A percentile compares a stretch with the other conserved stretches of the same genome.
These are phyloP conservation scores for Cyclopterus lumpus DNA, from an alignment of 2,797 vertebrate species.

Conservation along the genomic window DNA sequence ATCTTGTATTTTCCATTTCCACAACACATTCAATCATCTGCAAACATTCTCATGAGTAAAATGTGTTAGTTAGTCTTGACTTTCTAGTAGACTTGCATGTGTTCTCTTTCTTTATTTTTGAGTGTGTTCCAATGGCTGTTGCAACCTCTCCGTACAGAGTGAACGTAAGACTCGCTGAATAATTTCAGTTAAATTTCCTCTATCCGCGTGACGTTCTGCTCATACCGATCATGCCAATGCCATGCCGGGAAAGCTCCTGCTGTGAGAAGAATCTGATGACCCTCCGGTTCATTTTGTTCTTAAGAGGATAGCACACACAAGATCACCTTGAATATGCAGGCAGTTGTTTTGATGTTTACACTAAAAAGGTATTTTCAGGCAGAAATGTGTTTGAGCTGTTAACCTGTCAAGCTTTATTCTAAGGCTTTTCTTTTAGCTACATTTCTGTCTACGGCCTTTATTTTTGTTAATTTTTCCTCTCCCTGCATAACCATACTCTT, in stretches of 20 bases:
- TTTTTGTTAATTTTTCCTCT: constrained; percentile 11
- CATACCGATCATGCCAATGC: constrained; percentile 28
- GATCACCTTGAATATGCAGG: constrained; percentile 15
- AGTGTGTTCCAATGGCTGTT: constrained; percentile 28
- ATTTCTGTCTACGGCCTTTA: not conserved
- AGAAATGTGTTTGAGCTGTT: not conserved
- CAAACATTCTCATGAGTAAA: constrained; percentile 25
- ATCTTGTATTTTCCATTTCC: constrained; percentile 48
- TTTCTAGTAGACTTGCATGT: constrained; percentile 40
- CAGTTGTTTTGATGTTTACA: not conserved
- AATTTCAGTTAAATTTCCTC: constrained; percentile 41
- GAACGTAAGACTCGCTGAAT: constrained; percentile 44
- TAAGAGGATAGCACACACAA: not conserved
- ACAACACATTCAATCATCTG: constrained; percentile 16
- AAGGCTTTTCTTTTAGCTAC: not conserved
- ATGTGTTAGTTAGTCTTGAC: constrained; percentile 47
- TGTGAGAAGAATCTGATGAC: constrained; percentile 27
- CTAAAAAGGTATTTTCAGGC: not conserved
- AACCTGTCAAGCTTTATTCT: not conserved
- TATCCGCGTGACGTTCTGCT: constrained; percentile 7
- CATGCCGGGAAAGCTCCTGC: constrained; percentile 15
- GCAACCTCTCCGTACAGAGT: constrained; percentile 28
- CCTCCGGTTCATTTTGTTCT: constrained; percentile 10
- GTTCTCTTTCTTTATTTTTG: constrained; percentile 32
- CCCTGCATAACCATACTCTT: not conserved